These are phyloP conservation scores for Brachionus koreanus DNA, from an alignment of 1,140 invertebrate species.

Conservation along the genomic window DNA sequence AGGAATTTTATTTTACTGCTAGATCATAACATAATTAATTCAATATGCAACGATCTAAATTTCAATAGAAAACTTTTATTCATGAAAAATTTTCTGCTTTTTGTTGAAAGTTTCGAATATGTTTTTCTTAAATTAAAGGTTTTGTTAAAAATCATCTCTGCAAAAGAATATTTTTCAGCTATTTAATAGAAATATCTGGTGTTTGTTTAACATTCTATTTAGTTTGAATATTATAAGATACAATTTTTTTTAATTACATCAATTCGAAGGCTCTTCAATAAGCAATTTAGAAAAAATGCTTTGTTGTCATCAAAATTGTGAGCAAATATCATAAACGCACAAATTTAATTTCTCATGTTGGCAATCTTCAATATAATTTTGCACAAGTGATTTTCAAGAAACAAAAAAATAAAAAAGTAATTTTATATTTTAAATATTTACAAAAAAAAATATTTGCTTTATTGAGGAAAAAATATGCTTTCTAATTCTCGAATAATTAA, in stretches of 20 bases:
- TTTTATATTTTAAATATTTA: not conserved
- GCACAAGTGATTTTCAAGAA: not conserved
- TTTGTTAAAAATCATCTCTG: not conserved
- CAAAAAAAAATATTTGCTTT: not conserved
- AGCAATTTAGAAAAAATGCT: not conserved
- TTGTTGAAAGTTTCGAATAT: not conserved
- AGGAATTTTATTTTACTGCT: not conserved
- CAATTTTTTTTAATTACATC: not conserved
- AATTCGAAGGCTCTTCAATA: not conserved
- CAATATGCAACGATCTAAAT: too few species aligned
- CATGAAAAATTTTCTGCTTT: not conserved
- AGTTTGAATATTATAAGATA: not conserved
- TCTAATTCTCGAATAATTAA: not conserved
- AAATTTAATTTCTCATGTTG: not conserved
- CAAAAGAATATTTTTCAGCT: constrained; percentile 48
- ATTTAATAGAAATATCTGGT: not conserved
- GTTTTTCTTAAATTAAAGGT: not conserved
- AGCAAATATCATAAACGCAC: not conserved
- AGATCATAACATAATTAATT: not conserved
- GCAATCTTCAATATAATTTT: not conserved
- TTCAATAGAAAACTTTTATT: not conserved
- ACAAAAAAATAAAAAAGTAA: not conserved
- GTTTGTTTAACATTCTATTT: not conserved
- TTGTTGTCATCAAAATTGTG: not conserved
- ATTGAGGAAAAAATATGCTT: not conserved